These are phyloP conservation scores for Tetragonula carbonaria DNA, from an alignment of 2,888 invertebrate species.

Conservation along the genomic window DNA sequence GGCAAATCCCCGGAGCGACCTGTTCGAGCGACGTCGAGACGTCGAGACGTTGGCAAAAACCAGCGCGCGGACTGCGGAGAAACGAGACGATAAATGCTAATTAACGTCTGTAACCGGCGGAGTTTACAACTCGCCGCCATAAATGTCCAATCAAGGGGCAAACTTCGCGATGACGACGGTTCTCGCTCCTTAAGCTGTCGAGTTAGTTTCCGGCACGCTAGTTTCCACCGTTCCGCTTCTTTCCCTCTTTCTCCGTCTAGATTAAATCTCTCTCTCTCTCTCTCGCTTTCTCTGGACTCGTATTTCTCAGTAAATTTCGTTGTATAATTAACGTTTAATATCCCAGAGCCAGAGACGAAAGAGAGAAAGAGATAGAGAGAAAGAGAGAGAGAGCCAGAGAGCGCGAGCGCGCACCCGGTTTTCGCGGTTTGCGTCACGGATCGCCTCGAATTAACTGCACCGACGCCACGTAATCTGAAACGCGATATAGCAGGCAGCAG, in stretches of 20 bases:
- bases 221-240: slow-evolving; percentile 59
- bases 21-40: no score
- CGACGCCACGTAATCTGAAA: slow-evolving; percentile 14
- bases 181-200: slow-evolving; percentile 54
- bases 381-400: no score
- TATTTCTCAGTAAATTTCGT: slow-evolving; percentile 78
- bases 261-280: slow-evolving; percentile 50
- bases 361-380: no score
- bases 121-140: slow-evolving; percentile 69
- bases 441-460: slow-evolving; percentile 34
- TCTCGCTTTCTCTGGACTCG: slow-evolving; percentile 44
- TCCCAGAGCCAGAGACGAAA: slow-evolving; percentile 35
- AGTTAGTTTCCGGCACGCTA: slow-evolving; percentile 62
- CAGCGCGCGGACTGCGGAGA: no score
- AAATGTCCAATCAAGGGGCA: slow-evolving; percentile 74
- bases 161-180: slow-evolving; percentile 62
- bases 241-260: slow-evolving; percentile 41
- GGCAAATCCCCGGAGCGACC: neutral
- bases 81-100: slow-evolving; percentile 68
- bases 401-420: neutral
- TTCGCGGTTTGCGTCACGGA: slow-evolving; percentile 47
- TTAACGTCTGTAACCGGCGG: slow-evolving; percentile 72
- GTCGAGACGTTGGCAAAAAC: no score
- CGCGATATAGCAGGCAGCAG: neutral
- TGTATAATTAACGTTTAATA: slow-evolving; percentile 77